Conservation (phyloP, 2,113 vertebrate species). For the Cygnus atratus region DNA sequence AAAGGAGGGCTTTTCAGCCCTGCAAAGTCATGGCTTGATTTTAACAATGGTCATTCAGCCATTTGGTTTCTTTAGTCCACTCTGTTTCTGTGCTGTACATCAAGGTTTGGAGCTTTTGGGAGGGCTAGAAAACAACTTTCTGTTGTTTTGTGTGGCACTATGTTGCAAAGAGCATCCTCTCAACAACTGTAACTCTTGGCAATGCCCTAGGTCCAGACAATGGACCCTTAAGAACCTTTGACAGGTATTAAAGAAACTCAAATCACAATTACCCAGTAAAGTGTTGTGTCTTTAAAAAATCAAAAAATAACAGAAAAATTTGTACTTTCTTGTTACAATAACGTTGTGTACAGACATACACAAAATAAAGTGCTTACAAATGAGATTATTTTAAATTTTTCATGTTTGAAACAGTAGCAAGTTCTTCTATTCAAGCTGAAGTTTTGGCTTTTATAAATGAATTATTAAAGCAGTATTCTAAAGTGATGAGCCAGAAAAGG, state of each 20-base stretch:
- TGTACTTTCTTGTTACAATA: background rate
- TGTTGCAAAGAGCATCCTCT: background rate
- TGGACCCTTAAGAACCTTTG: background rate
- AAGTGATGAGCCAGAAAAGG: background rate
- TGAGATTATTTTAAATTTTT: background rate
- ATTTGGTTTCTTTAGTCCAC: background rate
- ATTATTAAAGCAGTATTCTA: background rate
- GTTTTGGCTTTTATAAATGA: background rate
- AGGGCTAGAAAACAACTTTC: background rate
- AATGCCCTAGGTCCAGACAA: background rate
- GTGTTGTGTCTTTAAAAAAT: background rate
- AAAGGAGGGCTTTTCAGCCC: background rate
- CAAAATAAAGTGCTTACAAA: background rate
- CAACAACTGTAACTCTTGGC: background rate
- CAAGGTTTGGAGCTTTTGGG: background rate
- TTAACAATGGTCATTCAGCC: background rate
- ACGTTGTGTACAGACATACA: background rate
- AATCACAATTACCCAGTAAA: background rate
- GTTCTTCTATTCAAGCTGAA: background rate
- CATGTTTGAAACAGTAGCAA: constrained; percentile 4
- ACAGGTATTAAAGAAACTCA: background rate
- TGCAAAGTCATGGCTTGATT: background rate
- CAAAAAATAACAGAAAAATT: background rate
- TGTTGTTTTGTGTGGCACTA: background rate
- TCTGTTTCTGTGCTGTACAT: background rate